A percentile compares a stretch with the other conserved stretches of the same genome.
These are phyloP conservation scores for Miltochrista miniata DNA, from an alignment of 2,888 invertebrate genomes.

Conservation along the genomic window DNA sequence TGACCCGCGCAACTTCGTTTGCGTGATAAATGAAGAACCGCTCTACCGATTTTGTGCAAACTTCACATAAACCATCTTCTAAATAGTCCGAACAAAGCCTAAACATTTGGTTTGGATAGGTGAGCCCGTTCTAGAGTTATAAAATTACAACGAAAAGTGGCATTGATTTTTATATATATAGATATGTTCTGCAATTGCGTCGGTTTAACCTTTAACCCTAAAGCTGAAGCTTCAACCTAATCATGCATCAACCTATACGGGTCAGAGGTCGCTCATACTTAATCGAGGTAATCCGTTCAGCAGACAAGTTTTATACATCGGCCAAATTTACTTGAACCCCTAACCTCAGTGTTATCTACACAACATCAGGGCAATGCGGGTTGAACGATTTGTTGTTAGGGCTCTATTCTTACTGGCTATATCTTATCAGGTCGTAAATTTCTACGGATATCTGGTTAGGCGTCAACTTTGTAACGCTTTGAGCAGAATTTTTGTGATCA, in stretches of 20 bases:
- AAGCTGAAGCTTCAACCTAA: constrained; percentile 56
- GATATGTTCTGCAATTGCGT: constrained; percentile 19
- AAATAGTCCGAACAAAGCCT: too few relatives aligned
- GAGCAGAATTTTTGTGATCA: constrained; percentile 61
- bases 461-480: constrained; percentile 65
- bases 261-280: constrained; percentile 72
- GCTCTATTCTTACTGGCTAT: constrained; percentile 58
- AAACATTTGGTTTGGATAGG: too few relatives aligned
- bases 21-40: too few relatives aligned
- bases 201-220: constrained; percentile 30
- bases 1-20: too few relatives aligned
- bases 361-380: constrained; percentile 23
- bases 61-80: too few relatives aligned
- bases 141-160: too few relatives aligned
- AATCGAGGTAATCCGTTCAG: constrained; percentile 77
- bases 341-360: constrained; percentile 31
- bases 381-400: constrained; percentile 46
- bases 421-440: constrained; percentile 80
- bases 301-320: constrained; percentile 69
- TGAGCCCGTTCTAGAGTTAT: too few relatives aligned
- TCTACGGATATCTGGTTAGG: constrained; percentile 69
- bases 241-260: constrained; percentile 70
- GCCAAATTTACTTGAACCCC: constrained; percentile 54
- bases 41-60: too few relatives aligned
- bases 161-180: too few relatives aligned